phyloP scores from a whole-genome alignment of 2,888 invertebrate genomes.

The Rapana venosa region DNA sequence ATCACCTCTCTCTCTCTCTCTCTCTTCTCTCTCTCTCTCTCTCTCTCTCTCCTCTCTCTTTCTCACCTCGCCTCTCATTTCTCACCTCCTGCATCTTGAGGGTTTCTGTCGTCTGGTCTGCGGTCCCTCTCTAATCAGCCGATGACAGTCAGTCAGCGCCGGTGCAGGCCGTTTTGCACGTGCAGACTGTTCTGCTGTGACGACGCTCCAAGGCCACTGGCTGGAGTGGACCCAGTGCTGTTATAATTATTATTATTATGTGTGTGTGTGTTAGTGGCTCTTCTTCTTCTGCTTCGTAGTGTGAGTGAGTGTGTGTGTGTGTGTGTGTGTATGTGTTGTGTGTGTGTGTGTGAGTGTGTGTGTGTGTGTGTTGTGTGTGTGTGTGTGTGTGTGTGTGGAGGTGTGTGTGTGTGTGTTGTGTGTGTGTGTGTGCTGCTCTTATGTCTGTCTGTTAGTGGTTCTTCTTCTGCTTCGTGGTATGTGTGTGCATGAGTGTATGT shows the following conservation, averaged over 20 bases:
- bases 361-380: constrained; percentile 18
- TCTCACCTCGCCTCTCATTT: not conserved
- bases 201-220: not conserved
- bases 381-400: no score
- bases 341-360: constrained; percentile 9
- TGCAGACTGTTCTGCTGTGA: not conserved
- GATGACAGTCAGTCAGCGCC: not conserved
- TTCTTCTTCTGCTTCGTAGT: not conserved
- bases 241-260: no score
- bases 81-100: not conserved
- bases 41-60: not conserved
- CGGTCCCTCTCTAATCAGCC: not conserved
- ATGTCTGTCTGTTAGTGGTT: no score
- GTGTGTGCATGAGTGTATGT: not conserved
- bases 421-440: no score
- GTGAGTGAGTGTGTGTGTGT: no score
- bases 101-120: not conserved
- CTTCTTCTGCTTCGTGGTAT: no score
- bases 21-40: not conserved
- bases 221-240: not conserved
- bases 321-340: no score
- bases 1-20: constrained; percentile 32
- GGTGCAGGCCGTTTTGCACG: not conserved
- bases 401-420: no score
- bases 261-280: not conserved